Percentiles rank a stretch among this genome's conserved stretches.
phyloP scores from a whole-genome alignment of 2,113 vertebrate species.

The Seriola dumerili region DNA sequence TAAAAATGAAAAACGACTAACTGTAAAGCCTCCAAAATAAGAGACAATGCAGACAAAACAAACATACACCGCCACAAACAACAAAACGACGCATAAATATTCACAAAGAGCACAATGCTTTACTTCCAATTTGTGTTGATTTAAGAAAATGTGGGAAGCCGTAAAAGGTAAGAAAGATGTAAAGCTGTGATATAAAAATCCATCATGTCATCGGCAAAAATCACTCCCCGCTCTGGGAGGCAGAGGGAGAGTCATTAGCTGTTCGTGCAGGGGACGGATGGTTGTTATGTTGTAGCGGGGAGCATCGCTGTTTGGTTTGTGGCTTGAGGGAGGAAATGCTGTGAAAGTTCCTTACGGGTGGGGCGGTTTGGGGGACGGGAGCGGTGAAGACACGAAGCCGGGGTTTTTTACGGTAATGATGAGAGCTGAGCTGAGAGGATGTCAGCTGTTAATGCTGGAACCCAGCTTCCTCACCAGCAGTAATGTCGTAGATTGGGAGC shows the following conservation, averaged over 20 bases:
- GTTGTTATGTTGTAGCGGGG: constrained; percentile 7
- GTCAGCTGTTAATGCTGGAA: constrained; percentile 61
- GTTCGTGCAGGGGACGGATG: constrained; percentile 24
- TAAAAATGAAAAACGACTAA: constrained; percentile 77
- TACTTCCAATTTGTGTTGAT: constrained; percentile 82
- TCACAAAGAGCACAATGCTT: constrained; percentile 68
- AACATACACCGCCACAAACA: constrained; percentile 19
- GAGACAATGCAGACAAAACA: constrained; percentile 55
- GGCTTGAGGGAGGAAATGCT: constrained; percentile 22
- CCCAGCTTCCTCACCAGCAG: constrained; percentile 43
- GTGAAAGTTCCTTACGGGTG: constrained; percentile 22
- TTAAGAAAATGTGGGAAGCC: constrained; percentile 79
- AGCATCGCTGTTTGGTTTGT: constrained; percentile 34
- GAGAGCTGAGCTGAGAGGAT: constrained; percentile 66
- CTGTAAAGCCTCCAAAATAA: constrained; percentile 73
- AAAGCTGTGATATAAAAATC: constrained; percentile 74
- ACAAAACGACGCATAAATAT: constrained; percentile 71
- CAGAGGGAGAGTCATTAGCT: constrained; percentile 37
- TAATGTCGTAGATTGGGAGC: constrained; percentile 51
- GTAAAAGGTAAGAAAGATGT: constrained; percentile 81
- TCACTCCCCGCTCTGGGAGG: background rate
- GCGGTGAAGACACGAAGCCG: constrained; percentile 50
- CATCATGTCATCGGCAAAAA: constrained; percentile 56
- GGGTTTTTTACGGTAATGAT: constrained; percentile 74
- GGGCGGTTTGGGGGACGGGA: constrained; percentile 6